A percentile compares a stretch with the other conserved stretches of the same genome.
phyloP scores from a whole-genome alignment of 2,888 invertebrate species.

The Scaptomyza reducta region DNA sequence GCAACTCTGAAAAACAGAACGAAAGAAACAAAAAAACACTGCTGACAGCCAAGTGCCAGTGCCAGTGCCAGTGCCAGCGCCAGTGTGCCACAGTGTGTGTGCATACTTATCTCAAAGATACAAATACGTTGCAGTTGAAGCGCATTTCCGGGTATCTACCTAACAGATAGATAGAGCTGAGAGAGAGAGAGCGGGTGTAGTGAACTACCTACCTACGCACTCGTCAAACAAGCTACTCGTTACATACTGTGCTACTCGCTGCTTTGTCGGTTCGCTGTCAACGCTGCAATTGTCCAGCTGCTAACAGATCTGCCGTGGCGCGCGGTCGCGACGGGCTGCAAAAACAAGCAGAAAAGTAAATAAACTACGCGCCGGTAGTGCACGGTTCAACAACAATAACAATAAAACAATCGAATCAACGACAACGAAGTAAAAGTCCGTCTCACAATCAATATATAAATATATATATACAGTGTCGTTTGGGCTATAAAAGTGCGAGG shows the following conservation, averaged over 20 bases:
- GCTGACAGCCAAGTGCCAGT: slow-evolving; percentile 72
- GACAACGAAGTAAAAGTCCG: slow-evolving; percentile 17
- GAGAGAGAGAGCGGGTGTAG: not conserved
- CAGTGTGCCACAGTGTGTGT: not conserved
- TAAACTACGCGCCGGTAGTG: slow-evolving; percentile 37
- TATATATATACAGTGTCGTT: slow-evolving; percentile 10
- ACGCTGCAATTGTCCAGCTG: slow-evolving; percentile 43
- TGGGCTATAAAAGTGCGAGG: not conserved
- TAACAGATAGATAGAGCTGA: not conserved
- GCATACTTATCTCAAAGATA: slow-evolving; percentile 33
- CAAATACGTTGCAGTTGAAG: slow-evolving; percentile 45
- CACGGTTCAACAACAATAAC: no score
- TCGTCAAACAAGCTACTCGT: slow-evolving; percentile 13
- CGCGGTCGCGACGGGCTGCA: slow-evolving; percentile 62
- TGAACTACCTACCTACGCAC: slow-evolving; percentile 34
- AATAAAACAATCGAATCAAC: no score
- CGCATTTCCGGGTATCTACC: slow-evolving; percentile 70
- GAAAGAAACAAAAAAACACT: slow-evolving; percentile 41
- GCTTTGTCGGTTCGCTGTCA: slow-evolving; percentile 12
- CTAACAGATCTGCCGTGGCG: slow-evolving; percentile 47
- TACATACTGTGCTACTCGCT: slow-evolving; percentile 20
- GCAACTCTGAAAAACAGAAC: slow-evolving; percentile 18
- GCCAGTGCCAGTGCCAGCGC: slow-evolving; percentile 15
- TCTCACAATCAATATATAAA: slow-evolving; percentile 27
- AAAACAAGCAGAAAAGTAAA: slow-evolving; percentile 28